Conservation (phyloP, 2,797 vertebrate genomes). For the Sternarchorhynchus goeldii region DNA sequence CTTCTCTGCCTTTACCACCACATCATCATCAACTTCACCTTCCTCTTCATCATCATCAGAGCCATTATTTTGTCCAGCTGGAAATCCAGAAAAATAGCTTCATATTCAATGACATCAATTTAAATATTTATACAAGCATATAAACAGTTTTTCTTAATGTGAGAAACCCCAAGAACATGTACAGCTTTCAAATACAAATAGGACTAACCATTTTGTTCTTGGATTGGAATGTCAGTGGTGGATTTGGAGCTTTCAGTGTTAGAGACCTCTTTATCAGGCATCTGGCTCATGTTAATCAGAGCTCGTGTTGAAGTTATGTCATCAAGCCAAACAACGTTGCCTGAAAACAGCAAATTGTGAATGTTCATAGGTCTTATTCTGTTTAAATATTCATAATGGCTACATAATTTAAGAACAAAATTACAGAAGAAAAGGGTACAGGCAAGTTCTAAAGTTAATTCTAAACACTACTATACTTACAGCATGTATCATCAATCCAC, state of each 20-base stretch:
- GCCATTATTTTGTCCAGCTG: constrained; percentile 58
- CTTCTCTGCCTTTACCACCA: constrained; percentile 78
- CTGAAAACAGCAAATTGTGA: constrained; percentile 62
- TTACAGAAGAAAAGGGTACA: neutral
- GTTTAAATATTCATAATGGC: neutral
- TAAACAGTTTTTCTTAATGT: neutral
- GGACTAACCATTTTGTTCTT: constrained; percentile 62
- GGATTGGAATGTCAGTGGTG: constrained; percentile 65
- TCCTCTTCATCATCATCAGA: constrained; percentile 81
- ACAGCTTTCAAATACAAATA: neutral
- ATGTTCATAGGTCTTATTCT: neutral
- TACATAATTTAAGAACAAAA: neutral
- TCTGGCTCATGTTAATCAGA: constrained; percentile 89
- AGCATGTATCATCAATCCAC: constrained; percentile 95
- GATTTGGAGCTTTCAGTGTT: constrained; percentile 62
- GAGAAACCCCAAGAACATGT: neutral
- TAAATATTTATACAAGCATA: neutral
- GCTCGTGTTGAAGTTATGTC: constrained; percentile 90
- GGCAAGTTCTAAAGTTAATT: neutral
- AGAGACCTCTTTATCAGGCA: constrained; percentile 78
- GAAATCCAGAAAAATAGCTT: neutral
- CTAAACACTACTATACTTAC: constrained; percentile 74
- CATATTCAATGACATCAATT: neutral
- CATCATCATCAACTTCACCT: constrained; percentile 78
- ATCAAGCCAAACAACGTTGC: constrained; percentile 98